Evolutionary conservation across 2,797 vertebrate genomes (phyloP).

Genomic region (Sphenopsis melanotis): DNA sequence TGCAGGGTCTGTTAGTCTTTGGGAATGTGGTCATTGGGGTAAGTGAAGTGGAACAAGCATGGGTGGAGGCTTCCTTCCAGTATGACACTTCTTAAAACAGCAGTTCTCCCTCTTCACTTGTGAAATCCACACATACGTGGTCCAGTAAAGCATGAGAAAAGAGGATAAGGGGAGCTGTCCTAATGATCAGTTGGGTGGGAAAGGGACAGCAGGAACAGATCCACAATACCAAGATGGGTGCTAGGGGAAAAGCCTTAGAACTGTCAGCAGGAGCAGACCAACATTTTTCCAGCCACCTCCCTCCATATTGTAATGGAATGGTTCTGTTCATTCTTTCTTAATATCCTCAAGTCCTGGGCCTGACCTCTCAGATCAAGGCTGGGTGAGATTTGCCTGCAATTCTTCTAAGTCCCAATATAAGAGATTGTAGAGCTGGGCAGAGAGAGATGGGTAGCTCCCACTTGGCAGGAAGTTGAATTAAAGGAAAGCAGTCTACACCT

Average conservation of each 20-base stretch:
- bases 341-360: not conserved
- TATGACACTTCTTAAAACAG: not conserved
- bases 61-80: not conserved
- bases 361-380: not conserved
- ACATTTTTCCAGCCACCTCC: not conserved
- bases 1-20: slow-evolving; percentile 76
- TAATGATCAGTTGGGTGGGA: not conserved
- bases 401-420: not conserved
- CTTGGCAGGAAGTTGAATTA: not conserved
- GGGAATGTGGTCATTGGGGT: slow-evolving; percentile 79
- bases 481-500: not conserved
- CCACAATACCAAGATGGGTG: not conserved
- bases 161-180: not conserved
- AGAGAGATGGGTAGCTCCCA: not conserved
- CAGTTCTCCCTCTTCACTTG: not conserved
- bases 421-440: not conserved
- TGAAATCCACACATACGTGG: not conserved
- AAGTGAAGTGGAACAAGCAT: slow-evolving; percentile 48
- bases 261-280: not conserved
- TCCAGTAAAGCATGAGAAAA: not conserved
- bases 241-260: not conserved
- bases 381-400: not conserved
- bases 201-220: not conserved
- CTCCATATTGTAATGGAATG: not conserved
- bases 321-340: not conserved